Percentiles rank a stretch among this genome's conserved stretches.
Conservation (phyloP, 2,888 invertebrate genomes). For the Elysia crispata region DNA sequence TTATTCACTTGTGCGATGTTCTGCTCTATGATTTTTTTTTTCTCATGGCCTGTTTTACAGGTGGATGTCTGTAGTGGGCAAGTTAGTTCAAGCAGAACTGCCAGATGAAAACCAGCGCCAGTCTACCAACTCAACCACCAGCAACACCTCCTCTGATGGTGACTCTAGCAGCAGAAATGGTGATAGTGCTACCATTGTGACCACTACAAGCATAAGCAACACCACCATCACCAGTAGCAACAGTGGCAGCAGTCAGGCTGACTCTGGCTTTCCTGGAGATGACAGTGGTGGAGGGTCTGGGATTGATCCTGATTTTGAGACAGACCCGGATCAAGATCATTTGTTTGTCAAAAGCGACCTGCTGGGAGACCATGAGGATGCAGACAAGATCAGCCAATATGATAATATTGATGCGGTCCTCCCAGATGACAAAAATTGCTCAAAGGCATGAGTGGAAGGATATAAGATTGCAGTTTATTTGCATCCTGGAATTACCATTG, state of each 20-base stretch:
- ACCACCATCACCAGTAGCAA: conserved; percentile 38
- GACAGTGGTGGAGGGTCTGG: conserved; percentile 37
- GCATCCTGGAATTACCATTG: too few species aligned
- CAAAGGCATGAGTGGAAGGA: background rate
- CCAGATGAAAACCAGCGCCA: conserved; percentile 57
- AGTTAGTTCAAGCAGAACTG: conserved; percentile 62
- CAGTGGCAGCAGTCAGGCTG: conserved; percentile 50
- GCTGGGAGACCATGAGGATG: background rate
- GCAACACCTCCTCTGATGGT: conserved; percentile 44
- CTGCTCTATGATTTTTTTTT: too few species aligned
- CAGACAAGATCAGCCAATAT: conserved; percentile 26
- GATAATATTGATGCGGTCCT: conserved; percentile 18
- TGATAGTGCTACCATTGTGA: conserved; percentile 37
- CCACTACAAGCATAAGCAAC: conserved; percentile 32
- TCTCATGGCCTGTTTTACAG: too few species aligned
- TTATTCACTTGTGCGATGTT: too few species aligned
- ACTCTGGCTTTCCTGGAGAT: conserved; percentile 45
- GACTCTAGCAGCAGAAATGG: background rate
- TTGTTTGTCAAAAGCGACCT: too few species aligned
- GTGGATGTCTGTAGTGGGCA: conserved; percentile 77
- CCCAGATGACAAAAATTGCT: background rate
- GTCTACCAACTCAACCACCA: conserved; percentile 54
- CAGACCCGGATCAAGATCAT: background rate
- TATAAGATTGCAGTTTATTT: too few species aligned
- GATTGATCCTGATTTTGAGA: background rate